phyloP scores from a whole-genome alignment of 1,140 invertebrate genomes.

The Cylas formicarius region DNA sequence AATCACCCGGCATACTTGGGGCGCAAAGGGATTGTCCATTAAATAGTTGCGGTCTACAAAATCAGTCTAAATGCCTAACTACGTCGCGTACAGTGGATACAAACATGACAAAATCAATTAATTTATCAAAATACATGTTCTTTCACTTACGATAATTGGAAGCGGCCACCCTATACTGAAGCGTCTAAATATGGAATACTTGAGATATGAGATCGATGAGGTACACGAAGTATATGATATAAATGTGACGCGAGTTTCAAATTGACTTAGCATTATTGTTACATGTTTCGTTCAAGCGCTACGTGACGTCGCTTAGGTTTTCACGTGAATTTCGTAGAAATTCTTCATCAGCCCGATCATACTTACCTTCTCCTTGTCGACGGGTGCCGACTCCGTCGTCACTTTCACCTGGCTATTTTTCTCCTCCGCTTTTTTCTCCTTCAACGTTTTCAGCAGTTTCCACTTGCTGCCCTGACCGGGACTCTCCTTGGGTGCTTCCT shows the following conservation, averaged over 20 bases:
- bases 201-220: constrained; percentile 3
- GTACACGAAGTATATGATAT: neutral
- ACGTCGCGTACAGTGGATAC: too few species aligned
- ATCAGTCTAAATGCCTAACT: too few species aligned
- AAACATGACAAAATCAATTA: too few species aligned
- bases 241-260: neutral
- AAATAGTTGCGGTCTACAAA: too few species aligned
- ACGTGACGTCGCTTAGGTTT: constrained; percentile 43
- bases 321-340: constrained; percentile 56
- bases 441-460: constrained; percentile 81
- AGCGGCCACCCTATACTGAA: constrained; percentile 10
- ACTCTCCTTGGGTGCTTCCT: constrained; percentile 41
- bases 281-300: neutral
- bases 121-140: too few species aligned
- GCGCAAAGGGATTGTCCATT: too few species aligned
- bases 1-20: too few species aligned
- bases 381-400: constrained; percentile 52
- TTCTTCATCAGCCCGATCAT: constrained; percentile 50
- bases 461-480: constrained; percentile 64
- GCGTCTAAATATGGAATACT: too few species aligned
- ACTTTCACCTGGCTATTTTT: constrained; percentile 54
- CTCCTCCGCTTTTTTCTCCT: constrained; percentile 82
- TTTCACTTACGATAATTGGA: too few species aligned
- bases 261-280: constrained; percentile 3
- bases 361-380: constrained; percentile 54